Evolutionary conservation across 1,140 invertebrate species (phyloP).

Genomic region (Drosophila serrata): DNA sequence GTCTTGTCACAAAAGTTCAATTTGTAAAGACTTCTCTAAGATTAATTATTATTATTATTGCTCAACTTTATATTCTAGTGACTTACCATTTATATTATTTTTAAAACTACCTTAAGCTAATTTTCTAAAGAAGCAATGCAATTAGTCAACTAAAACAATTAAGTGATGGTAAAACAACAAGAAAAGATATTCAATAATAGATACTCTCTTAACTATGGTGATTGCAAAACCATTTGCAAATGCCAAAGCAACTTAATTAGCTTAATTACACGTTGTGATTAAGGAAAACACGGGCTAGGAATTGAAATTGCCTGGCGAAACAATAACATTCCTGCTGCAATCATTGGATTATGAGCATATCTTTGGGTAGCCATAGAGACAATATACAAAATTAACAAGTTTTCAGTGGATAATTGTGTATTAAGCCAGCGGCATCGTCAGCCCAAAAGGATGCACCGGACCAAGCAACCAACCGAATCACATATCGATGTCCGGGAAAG

Average conservation of each 20-base stretch:
- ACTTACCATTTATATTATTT: not conserved
- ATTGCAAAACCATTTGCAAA: not conserved
- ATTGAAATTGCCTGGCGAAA: constrained; percentile 30
- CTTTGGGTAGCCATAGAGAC: constrained; percentile 1
- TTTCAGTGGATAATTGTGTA: constrained; percentile 43
- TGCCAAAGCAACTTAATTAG: constrained; percentile 27
- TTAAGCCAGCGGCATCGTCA: constrained; percentile 25
- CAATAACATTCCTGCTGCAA: constrained; percentile 21
- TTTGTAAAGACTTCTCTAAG: not conserved
- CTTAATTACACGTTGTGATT: constrained; percentile 43
- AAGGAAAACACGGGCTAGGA: constrained; percentile 22
- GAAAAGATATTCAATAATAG: not conserved
- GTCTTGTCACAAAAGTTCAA: not conserved
- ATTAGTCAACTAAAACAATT: constrained; percentile 6
- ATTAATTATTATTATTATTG: no score
- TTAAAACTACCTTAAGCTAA: not conserved
- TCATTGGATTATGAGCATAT: constrained; percentile 40
- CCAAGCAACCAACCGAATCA: constrained; percentile 1
- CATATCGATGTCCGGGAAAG: constrained; percentile 27
- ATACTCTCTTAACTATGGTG: not conserved
- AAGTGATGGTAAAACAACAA: not conserved
- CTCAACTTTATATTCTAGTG: not conserved
- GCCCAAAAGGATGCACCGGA: not conserved
- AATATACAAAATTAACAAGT: constrained; percentile 35
- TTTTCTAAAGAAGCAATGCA: not conserved